phyloP scores from a whole-genome alignment of 2,888 invertebrate species.

The Drosophila yooni region DNA sequence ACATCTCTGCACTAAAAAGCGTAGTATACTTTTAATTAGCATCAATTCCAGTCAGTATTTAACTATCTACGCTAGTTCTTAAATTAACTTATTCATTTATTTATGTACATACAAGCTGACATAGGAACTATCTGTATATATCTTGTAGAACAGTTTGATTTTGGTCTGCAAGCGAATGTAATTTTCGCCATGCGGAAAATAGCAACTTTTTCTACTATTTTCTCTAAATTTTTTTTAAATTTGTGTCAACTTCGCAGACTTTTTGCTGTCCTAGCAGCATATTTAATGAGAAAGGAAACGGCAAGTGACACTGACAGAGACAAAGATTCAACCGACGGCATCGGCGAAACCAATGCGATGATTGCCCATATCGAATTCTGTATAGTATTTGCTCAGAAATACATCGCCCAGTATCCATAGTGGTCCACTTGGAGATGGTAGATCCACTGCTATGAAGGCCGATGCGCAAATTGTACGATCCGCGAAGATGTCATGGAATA shows the following conservation, averaged over 20 bases:
- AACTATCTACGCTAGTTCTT: neutral
- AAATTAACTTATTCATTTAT: neutral
- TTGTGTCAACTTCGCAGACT: slow-evolving; percentile 22
- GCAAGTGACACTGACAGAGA: neutral
- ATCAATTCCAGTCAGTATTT: neutral
- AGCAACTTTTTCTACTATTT: neutral
- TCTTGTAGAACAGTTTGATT: neutral
- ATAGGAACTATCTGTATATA: too few relatives aligned
- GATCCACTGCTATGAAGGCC: slow-evolving; percentile 69
- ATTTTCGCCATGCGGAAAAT: neutral
- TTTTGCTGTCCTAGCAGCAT: slow-evolving; percentile 51
- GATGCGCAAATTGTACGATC: slow-evolving; percentile 90
- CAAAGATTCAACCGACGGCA: slow-evolving; percentile 83
- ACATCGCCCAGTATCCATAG: slow-evolving; percentile 74
- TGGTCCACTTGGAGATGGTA: slow-evolving; percentile 68
- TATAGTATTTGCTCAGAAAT: slow-evolving; percentile 71
- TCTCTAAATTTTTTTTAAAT: slow-evolving; percentile 16
- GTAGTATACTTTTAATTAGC: neutral
- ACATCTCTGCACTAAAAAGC: neutral
- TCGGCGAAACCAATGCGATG: slow-evolving; percentile 74
- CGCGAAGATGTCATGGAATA: slow-evolving; percentile 91
- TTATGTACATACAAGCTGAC: neutral
- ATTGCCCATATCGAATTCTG: slow-evolving; percentile 73
- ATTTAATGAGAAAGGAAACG: slow-evolving; percentile 23
- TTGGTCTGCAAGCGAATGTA: neutral